phyloP scores from a whole-genome alignment of 2,113 vertebrate genomes.

The Pimephales promelas region DNA sequence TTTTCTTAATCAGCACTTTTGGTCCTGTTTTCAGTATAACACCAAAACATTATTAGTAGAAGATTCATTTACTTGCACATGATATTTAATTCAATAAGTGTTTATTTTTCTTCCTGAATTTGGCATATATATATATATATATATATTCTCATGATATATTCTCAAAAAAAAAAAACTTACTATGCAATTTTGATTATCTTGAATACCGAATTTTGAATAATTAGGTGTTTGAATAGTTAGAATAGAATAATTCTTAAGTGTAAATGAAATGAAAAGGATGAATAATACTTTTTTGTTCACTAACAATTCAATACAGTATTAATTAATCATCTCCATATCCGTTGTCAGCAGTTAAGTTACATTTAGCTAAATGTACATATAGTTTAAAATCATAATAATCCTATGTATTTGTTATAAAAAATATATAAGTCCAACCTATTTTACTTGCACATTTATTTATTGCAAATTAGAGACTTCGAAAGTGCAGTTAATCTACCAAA shows the following conservation, averaged over 20 bases:
- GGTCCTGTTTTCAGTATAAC: background rate
- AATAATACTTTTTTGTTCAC: background rate
- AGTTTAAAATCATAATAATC: background rate
- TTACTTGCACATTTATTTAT: background rate
- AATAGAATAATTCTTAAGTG: background rate
- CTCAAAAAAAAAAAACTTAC: too few species aligned
- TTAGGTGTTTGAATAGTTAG: background rate
- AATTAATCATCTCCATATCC: background rate
- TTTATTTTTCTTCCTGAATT: background rate
- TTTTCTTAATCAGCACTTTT: background rate
- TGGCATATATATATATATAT: background rate
- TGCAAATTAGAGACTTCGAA: background rate
- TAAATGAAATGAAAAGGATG: background rate
- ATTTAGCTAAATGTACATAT: background rate
- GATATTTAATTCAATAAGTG: background rate
- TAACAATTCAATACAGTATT: background rate
- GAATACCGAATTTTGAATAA: too few species aligned
- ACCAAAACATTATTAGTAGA: background rate
- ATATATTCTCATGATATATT: background rate
- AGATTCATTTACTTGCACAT: background rate
- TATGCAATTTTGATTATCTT: background rate
- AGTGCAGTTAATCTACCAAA: background rate
- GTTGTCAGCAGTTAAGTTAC: background rate
- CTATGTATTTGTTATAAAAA: background rate
- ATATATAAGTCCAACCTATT: background rate